These are phyloP conservation scores for Siderastrea radians DNA, from an alignment of 92 coral and sea anemone genomes.

Conservation along the genomic window DNA sequence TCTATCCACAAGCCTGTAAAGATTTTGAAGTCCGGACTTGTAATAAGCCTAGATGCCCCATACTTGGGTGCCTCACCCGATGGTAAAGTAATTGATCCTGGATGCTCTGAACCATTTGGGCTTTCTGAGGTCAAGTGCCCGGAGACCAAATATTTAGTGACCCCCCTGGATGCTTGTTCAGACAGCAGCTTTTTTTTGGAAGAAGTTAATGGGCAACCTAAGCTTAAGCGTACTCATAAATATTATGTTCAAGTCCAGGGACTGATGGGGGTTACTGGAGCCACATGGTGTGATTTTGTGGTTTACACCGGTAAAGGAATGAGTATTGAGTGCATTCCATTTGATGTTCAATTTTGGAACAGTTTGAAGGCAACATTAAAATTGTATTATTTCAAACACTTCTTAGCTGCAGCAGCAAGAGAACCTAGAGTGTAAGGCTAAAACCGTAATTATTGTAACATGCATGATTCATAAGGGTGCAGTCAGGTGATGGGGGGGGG, in stretches of 20 bases:
- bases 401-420: conserved; percentile 45
- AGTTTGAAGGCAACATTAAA: conserved; percentile 20
- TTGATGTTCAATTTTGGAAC: conserved; percentile 58
- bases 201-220: conserved; percentile 48
- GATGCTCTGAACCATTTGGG: conserved; percentile 67
- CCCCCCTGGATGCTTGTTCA: conserved; percentile 78
- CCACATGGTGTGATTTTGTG: conserved; percentile 82
- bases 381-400: conserved; percentile 35
- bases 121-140: conserved; percentile 80
- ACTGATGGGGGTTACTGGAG: conserved; percentile 69
- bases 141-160: conserved; percentile 71
- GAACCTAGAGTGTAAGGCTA: not conserved
- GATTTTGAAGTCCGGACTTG: conserved; percentile 78
- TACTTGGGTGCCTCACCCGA: conserved; percentile 75
- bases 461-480: no score
- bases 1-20: conserved; percentile 68
- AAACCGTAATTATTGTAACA: not conserved
- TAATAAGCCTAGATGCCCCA: conserved; percentile 61
- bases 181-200: conserved; percentile 56
- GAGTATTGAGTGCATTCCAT: conserved; percentile 74
- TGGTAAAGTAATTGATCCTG: conserved; percentile 71
- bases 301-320: conserved; percentile 75
- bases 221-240: conserved; percentile 58
- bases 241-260: conserved; percentile 79
- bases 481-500: no score